A percentile compares a stretch with the other conserved stretches of the same genome.
Evolutionary conservation across 2,797 vertebrate species (phyloP).

Genomic region (Neoniphon sammara): DNA sequence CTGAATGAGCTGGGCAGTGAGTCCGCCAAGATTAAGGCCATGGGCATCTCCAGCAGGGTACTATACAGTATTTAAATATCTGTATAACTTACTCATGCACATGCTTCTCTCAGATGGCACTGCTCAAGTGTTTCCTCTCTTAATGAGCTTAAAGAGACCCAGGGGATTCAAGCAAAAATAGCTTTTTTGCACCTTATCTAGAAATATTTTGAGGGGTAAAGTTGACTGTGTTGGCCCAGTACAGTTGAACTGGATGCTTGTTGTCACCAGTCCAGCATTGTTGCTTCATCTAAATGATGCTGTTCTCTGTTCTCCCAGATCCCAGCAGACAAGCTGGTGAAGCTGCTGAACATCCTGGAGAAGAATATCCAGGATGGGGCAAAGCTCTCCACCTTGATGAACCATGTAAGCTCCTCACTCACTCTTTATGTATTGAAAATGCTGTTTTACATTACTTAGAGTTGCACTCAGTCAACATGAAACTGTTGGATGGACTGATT

Average conservation of each 20-base stretch:
- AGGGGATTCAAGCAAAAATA: not conserved
- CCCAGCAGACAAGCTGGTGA: constrained; percentile 96
- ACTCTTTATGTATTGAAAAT: not conserved
- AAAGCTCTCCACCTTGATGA: constrained; percentile 93
- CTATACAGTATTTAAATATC: constrained; percentile 6
- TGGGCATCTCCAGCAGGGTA: constrained; percentile 98
- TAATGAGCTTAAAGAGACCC: not conserved
- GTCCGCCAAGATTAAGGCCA: constrained; percentile 99
- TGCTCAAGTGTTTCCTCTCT: not conserved
- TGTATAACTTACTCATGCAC: not conserved
- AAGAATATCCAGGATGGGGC: constrained; percentile 98
- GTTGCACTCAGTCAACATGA: not conserved
- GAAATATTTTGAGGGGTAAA: not conserved
- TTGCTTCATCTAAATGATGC: constrained; percentile 28
- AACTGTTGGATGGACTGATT: not conserved
- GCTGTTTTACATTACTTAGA: not conserved
- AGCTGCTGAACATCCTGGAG: constrained; percentile 96
- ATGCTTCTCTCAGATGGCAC: not conserved
- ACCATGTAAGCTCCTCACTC: constrained; percentile 85
- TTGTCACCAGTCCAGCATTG: not conserved
- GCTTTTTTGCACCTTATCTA: not conserved
- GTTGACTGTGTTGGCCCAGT: not conserved
- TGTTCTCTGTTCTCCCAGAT: constrained; percentile 81
- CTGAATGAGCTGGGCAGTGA: constrained; percentile 95
- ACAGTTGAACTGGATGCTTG: not conserved